Evolutionary conservation across 2,888 invertebrate species (phyloP), one percentile per base, ranked within the genome.

Genomic region (Clusia tigrina): DNA sequence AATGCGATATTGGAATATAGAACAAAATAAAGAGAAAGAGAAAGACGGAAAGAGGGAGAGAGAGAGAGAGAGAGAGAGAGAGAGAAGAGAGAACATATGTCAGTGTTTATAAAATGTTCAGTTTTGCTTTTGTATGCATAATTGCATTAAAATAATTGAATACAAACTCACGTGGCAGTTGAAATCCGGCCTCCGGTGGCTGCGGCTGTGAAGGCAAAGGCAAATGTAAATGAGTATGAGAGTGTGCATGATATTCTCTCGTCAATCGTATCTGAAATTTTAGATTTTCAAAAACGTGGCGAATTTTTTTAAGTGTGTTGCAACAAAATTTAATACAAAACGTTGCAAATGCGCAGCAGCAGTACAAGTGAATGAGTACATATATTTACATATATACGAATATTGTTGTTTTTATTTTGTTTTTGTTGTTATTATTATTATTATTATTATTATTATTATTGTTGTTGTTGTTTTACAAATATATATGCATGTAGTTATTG

Each of bases 161-260:
- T 84, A 84, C 84, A 84, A 84, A 84, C 84, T 84, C 84, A 87
- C 87, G 87, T 84, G 87, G 87, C 76, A 87, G 82, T 73, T 87
- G 87, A 80, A 87, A 87, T 78, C 87, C 86, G 71, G 87, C 86
- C 83, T 91, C 92, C 84, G 90, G 91, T 84, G 91, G 91, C 83
- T 87, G 80, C 81, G 76, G 87, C 84, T 86, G 87, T 77, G 94
- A 92, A 86, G 95, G 95, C 80, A 95, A 92, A 84, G 94, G 94
- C 72, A 93, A 93, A 86, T 94, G 94, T 76, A 94, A 93, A 85
- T 95, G 95, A 73, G 94, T 93, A 86, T 95, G 95, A 73, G 94
- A 93, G 86, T 95, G 95, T 79, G 94, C 93, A 85, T 95, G 95
- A 86, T 93, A 94, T 86, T 94, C 94, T 81, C 94, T 94, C 74